Percentiles rank a stretch among this genome's conserved stretches.
These are phyloP conservation scores for Ophion obscuratus DNA, from an alignment of 2,888 invertebrate genomes.

Conservation along the genomic window DNA sequence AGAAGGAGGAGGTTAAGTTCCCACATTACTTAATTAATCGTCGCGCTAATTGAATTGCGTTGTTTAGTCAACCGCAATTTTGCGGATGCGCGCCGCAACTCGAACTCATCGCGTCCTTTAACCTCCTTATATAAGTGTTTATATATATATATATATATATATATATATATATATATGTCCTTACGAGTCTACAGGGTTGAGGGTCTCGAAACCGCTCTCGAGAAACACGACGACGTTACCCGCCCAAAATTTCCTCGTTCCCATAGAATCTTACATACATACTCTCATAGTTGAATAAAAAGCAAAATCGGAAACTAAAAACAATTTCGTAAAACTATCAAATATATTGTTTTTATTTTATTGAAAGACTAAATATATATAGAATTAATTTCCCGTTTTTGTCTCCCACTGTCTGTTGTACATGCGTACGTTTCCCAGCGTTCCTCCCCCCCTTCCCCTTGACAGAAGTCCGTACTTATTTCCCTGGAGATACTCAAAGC, in stretches of 20 bases:
- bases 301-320: background rate
- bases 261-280: background rate
- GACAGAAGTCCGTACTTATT: constrained; percentile 43
- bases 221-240: background rate
- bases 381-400: background rate
- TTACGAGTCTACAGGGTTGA: background rate
- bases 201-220: constrained; percentile 19
- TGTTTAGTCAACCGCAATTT: constrained; percentile 75
- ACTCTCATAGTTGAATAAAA: too few species aligned
- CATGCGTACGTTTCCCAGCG: constrained; percentile 35
- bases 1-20: constrained; percentile 60
- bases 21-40: constrained; percentile 79
- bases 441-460: background rate
- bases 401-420: constrained; percentile 30
- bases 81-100: constrained; percentile 46
- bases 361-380: background rate
- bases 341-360: background rate
- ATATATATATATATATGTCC: background rate
- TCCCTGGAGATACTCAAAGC: constrained; percentile 64
- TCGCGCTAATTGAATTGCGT: constrained; percentile 79
- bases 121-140: background rate
- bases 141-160: background rate
- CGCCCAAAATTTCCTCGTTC: background rate
- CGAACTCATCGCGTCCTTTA: constrained; percentile 1
- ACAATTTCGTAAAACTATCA: background rate